Conservation (phyloP, 2,797 vertebrate genomes). For the Choloepus didactylus region DNA sequence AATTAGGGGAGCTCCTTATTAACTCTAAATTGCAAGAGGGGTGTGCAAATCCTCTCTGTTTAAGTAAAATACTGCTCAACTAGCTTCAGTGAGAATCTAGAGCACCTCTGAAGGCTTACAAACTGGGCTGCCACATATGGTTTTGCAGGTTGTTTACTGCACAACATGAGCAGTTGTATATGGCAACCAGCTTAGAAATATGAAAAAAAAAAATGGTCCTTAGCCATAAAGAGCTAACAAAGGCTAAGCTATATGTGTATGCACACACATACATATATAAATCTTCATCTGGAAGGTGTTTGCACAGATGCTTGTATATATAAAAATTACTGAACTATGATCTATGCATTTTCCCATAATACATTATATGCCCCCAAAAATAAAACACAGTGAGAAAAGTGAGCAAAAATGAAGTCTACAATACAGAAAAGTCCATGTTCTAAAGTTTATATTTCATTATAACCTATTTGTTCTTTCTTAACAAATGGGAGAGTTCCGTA, state of each 20-base stretch:
- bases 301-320: background rate
- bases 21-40: background rate
- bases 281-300: background rate
- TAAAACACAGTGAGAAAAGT: slow-evolving; percentile 14
- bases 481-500: background rate
- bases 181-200: background rate
- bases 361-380: background rate
- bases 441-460: background rate
- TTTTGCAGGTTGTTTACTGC: background rate
- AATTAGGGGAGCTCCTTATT: slow-evolving; percentile 36
- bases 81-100: background rate
- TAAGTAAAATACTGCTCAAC: background rate
- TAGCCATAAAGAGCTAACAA: background rate
- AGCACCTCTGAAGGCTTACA: background rate
- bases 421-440: background rate
- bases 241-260: background rate
- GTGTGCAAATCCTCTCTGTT: background rate
- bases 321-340: background rate
- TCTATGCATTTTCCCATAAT: background rate
- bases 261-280: background rate
- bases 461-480: slow-evolving; percentile 26
- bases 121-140: background rate
- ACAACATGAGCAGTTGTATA: background rate
- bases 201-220: background rate
- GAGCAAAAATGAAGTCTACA: slow-evolving; percentile 3